Base-by-base conservation (phyloP, 2,797 vertebrate genomes). In the Hephaestus fuliginosus region DNA sequence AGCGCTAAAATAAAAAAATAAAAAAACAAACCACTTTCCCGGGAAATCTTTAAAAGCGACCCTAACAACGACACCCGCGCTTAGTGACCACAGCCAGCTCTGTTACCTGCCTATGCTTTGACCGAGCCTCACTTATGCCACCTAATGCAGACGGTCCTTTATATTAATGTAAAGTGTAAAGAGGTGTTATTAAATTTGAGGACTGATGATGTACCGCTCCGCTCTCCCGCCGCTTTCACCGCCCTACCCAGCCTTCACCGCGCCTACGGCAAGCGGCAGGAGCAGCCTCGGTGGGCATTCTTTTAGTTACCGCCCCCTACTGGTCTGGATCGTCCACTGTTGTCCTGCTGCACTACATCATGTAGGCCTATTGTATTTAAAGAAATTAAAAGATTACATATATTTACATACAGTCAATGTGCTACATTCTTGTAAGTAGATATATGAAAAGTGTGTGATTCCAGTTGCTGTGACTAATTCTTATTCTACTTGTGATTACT, bases 201-300 rank as follows among this genome's bases (percentile, higher is more conserved):
- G 10, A 75, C 7, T 39, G 48, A 65, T 75, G 3, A 33, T 17
- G 22, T 33, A 33, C 30, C 30, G 30, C 30, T 33, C 44, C 22
- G 65, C 82, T 88, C 91, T 95, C 92, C 93, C 92, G 91, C 93
- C 91, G 89, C 89, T 92, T 90, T 90, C 72, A 70, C 78, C 60
- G 69, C 62, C 39, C 65, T 87, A 85, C 90, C 91, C 88, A 88
- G 56, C 46, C 28, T 65, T 18, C 91, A 52, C 74, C 61, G 88
- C 88, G 88, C n/a, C 70, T 86, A 92, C 86, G 90, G 91, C 83
- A 88, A 89, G 74, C 64, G 39, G 25, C 30, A 33, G 30, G 30
- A 33, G 5, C 3, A 33, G 30, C 30, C 30, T 3, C 30, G 30
- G 30, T 33, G 30, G 3, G 30, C 3, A 33, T 33, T 5, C 30